phyloP scores from a whole-genome alignment of 2,113 vertebrate genomes.

The Oryzias curvinotus region DNA sequence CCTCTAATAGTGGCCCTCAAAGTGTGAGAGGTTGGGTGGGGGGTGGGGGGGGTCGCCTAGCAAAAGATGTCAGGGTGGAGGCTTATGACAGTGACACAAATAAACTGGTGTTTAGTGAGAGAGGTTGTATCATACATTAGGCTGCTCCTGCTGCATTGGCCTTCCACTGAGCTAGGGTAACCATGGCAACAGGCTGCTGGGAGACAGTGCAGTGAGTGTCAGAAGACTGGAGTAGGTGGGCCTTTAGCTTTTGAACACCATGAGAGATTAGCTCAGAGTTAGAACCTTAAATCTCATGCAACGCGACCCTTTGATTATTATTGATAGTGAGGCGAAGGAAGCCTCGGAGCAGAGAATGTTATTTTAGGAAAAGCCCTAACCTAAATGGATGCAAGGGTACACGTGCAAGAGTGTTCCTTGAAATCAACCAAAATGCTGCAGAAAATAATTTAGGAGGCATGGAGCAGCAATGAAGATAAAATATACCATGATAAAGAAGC shows the following conservation, averaged over 20 bases:
- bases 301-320: constrained; percentile 34
- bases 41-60: constrained; percentile 22
- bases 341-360: constrained; percentile 20
- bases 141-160: constrained; percentile 60
- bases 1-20: constrained; percentile 8
- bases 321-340: constrained; percentile 50
- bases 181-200: constrained; percentile 76
- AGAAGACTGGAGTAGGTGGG: constrained; percentile 66
- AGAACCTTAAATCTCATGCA: constrained; percentile 51
- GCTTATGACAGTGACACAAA: constrained; percentile 62
- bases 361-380: constrained; percentile 37
- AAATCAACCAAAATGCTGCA: constrained; percentile 40
- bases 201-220: constrained; percentile 62
- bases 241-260: constrained; percentile 67
- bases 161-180: constrained; percentile 66
- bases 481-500: constrained; percentile 18
- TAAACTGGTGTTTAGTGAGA: constrained; percentile 55
- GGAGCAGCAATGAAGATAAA: constrained; percentile 42
- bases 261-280: constrained; percentile 66
- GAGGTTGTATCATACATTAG: constrained; percentile 57
- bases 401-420: constrained; percentile 32
- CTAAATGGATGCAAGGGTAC: constrained; percentile 12
- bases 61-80: constrained; percentile 33
- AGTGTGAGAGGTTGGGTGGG: constrained; percentile 16
- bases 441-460: constrained; percentile 4